Conservation (phyloP, 2,888 invertebrate species). For the Heliconius charithonia region DNA sequence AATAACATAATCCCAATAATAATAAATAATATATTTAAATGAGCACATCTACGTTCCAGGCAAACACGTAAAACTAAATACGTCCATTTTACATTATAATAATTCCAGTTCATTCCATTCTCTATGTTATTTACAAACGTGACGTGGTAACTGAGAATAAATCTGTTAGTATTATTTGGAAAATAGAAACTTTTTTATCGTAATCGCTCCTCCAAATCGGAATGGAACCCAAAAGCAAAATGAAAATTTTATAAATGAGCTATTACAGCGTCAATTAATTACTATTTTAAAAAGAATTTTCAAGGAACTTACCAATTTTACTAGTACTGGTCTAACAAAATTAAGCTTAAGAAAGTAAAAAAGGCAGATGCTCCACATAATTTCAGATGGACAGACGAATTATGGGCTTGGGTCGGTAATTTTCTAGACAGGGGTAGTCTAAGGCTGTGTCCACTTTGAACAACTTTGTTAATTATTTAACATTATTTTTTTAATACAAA, state of each 20-base stretch:
- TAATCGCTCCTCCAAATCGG: too few species aligned
- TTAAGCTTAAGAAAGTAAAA: slow-evolving; percentile 45
- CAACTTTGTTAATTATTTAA: background rate
- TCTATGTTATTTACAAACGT: background rate
- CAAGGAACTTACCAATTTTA: background rate
- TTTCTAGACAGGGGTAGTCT: slow-evolving; percentile 48
- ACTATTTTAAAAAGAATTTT: background rate
- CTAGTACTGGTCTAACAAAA: slow-evolving; percentile 37
- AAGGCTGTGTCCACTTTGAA: slow-evolving; percentile 33
- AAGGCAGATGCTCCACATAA: slow-evolving; percentile 50
- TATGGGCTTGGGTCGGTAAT: slow-evolving; percentile 51
- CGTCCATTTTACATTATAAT: background rate
- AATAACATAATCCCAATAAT: too few species aligned
- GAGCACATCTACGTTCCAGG: background rate
- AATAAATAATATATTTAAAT: too few species aligned
- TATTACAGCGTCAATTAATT: background rate
- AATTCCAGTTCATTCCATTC: too few species aligned
- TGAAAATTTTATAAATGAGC: too few species aligned
- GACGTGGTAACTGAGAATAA: background rate
- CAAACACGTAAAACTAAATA: background rate
- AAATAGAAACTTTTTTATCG: too few species aligned
- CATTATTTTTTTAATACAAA: background rate
- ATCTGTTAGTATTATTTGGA: background rate
- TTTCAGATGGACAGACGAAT: slow-evolving; percentile 52
- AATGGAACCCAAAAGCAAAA: too few species aligned